Base-by-base conservation (phyloP, 23 tunicate genomes). In the Oikopleura dioica region DNA sequence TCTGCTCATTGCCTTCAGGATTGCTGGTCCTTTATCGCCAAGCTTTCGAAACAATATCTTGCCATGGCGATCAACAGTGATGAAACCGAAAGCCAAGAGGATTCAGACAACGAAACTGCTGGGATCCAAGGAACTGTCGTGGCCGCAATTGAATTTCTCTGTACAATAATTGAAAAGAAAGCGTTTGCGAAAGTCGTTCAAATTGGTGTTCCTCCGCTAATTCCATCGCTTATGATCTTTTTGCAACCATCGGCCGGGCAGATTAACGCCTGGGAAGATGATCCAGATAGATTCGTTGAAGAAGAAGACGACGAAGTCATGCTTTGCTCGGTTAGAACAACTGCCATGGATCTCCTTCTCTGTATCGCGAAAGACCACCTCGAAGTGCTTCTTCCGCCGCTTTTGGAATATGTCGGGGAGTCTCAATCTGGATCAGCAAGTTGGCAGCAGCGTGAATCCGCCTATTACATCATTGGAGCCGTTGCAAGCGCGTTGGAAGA, bases 241-340 rank as follows among this genome's bases (percentile, higher is more conserved):
- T 84, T 89, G 89, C 96, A 89, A 67, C 76, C 85, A 78, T 84
- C 96, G 0, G 86, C 85, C 36, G 86, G 82, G 24, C 96, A 89
- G 58, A 78, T 78, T 9, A 35, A 58, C 24, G 35, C 69, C 35
- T 89, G 96, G 96, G 44, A 83, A 38, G 82, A 84, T 58, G 80
- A 84, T 79, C 96, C 96, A 0, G 96, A 89, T 77, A 89, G 85
- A 75, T 89, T 89, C 77, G 89, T 84, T 23, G 84, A 84, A 77
- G 96, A 89, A 58, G 96, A 89, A 76, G 96, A 89, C 38, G 89
- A 81, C 33, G 96, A 89, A 30, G 82, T 83, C 4, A 84, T 89
- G 75, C 81, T 88, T 36, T 82, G 79, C 76, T 84, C 83, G 37
- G 85, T 89, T 36, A 79, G 96, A 36, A 81, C 85, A 12, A 84